Base-by-base conservation (phyloP, 2,888 invertebrate genomes). In the Ligdia adustata region DNA sequence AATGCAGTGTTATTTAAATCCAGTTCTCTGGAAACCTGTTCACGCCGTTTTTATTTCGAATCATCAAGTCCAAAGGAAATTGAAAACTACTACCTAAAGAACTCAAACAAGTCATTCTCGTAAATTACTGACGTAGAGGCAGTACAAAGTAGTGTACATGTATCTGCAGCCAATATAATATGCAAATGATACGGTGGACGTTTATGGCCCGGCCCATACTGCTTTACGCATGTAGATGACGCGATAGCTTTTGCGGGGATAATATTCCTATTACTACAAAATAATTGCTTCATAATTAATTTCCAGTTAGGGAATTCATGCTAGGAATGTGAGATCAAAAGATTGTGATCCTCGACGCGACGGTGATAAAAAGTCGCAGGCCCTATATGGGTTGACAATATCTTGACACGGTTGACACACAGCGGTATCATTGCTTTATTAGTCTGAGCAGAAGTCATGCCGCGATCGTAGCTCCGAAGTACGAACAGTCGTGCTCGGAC, bases 81-180 rank as follows among this genome's bases (percentile, higher is more conserved):
- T 56, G 48, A 52, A 59, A 56, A 52, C 40, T 41, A 52, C 47
- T 47, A 45, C 46, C 35, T 43, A 52, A 50, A 54, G 47, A 54
- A 54, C 42, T 49, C 31, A 37, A 54, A 48, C 38, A 43, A 49
- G 54, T 59, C 38, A 47, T 56, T 50, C 47, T 52, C 38, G 39
- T 41, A 55, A 47, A 52, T 53, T 52, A 40, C 45, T 28, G 27
- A 31, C 32, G 22, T 40, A 41, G 33, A 9, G 13, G 2, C 41
- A 41, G 41, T 39, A 52, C 45, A 38, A 51, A 33, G 45, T 43
- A 37, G 42, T 31, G 16, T 35, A 24, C 13, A 26, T 34, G 38
- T 49, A 42, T 12, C 33, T 29, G 40, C 20, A 13, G 18, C 33
- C 44, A 45, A 45, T 37, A 49, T 54, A 50, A 46, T 56, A 56